These are phyloP conservation scores for Fregetta grallaria DNA, from an alignment of 2,113 vertebrate genomes.

Conservation along the genomic window DNA sequence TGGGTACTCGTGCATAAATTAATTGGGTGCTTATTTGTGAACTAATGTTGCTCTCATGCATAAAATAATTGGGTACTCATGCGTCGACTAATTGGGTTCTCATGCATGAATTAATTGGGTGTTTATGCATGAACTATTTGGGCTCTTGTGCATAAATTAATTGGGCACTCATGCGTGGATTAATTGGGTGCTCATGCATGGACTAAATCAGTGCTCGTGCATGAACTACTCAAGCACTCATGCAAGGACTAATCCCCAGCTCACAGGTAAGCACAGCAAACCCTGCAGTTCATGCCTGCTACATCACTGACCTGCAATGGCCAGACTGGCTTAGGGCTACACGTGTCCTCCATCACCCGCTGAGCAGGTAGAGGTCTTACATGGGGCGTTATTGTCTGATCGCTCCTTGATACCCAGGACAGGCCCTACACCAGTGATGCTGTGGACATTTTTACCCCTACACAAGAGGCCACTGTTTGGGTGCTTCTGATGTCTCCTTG, in stretches of 20 bases:
- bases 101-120: background rate
- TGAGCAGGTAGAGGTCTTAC: background rate
- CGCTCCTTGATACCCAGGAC: background rate
- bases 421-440: background rate
- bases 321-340: background rate
- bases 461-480: background rate
- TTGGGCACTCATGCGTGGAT: background rate
- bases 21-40: background rate
- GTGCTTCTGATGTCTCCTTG: background rate
- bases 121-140: background rate
- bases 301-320: background rate
- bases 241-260: background rate
- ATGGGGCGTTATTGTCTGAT: background rate
- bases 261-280: background rate
- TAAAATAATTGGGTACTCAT: background rate
- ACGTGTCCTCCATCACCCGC: rapidly evolving
- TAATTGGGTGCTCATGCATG: background rate
- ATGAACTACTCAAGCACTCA: background rate
- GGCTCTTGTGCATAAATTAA: background rate
- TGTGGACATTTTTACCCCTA: background rate
- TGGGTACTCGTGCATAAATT: background rate
- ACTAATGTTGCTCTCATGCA: background rate
- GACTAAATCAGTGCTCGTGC: background rate
- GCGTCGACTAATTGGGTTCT: background rate
- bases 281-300: background rate